Percentiles rank a stretch among this genome's conserved stretches.
These are phyloP conservation scores for Trachymyrmex septentrionalis DNA, from an alignment of 1,140 invertebrate genomes.

Conservation along the genomic window DNA sequence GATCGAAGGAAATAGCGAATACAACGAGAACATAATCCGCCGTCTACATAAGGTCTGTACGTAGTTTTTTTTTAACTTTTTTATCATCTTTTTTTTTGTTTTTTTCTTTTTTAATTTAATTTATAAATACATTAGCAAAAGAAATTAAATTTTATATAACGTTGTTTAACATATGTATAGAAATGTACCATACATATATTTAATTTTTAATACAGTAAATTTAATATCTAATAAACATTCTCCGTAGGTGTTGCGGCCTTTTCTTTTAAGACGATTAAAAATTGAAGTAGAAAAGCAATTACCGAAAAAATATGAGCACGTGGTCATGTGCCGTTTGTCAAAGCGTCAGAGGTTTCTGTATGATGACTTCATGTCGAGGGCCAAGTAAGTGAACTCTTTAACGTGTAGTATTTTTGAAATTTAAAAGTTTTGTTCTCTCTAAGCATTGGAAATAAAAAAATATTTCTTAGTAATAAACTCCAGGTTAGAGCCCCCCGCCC, in stretches of 20 bases:
- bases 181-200: background rate
- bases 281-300: constrained; percentile 99
- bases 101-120: constrained; percentile 21
- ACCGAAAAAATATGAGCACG: constrained; percentile 99
- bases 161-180: background rate
- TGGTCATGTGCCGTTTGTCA: constrained; percentile 98
- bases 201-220: background rate
- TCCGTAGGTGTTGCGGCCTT: constrained; percentile 96
- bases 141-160: background rate
- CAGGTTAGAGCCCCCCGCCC: no score
- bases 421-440: background rate
- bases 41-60: constrained; percentile 96
- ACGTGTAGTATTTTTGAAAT: background rate
- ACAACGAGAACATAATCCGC: constrained; percentile 97
- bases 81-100: constrained; percentile 49
- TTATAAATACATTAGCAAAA: constrained; percentile 6
- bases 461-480: no score
- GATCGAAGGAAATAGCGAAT: constrained; percentile 98
- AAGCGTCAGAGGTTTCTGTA: constrained; percentile 99
- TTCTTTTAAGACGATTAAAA: constrained; percentile 98
- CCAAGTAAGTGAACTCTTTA: constrained; percentile 91
- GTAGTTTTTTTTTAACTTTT: constrained; percentile 70
- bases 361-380: constrained; percentile 99
- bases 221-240: constrained; percentile 48
- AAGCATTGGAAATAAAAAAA: background rate